A percentile compares a stretch with the other conserved stretches of the same genome.
phyloP scores from a whole-genome alignment of 2,113 vertebrate species.

The Pituophis catenifer region DNA sequence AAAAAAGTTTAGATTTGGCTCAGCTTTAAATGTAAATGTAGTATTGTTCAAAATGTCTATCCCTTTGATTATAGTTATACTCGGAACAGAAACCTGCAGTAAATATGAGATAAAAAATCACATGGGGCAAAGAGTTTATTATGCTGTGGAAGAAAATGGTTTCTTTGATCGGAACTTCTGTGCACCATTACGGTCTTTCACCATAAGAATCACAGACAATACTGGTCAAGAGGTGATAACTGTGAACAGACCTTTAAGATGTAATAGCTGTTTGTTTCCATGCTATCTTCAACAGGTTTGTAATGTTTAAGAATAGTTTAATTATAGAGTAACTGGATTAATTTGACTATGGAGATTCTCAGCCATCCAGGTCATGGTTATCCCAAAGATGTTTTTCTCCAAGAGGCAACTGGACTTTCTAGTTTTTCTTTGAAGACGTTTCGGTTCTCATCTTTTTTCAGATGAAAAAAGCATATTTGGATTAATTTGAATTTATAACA shows the following conservation, averaged over 20 bases:
- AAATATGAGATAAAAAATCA: slow-evolving; percentile 92
- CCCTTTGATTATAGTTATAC: slow-evolving; percentile 75
- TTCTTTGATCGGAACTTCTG: slow-evolving; percentile 89
- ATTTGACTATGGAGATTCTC: not conserved
- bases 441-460: no score
- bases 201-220: slow-evolving; percentile 84
- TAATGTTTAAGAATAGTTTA: not conserved
- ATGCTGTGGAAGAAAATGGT: slow-evolving; percentile 90
- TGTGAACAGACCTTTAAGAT: slow-evolving; percentile 84
- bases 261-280: slow-evolving; percentile 91
- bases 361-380: no score
- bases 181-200: slow-evolving; percentile 85
- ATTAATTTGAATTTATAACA: not conserved
- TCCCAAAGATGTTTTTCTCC: no score
- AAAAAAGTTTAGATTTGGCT: not conserved
- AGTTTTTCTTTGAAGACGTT: no score
- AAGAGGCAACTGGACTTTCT: no score
- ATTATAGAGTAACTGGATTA: not conserved
- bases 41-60: not conserved
- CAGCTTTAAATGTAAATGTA: not conserved
- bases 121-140: slow-evolving; percentile 91
- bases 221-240: slow-evolving; percentile 85
- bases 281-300: slow-evolving; percentile 94
- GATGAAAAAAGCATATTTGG: no score
- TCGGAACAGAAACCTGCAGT: slow-evolving; percentile 93